Percentiles rank a stretch among this genome's conserved stretches.
Evolutionary conservation across 2,113 vertebrate species (phyloP).

Genomic region (Phalacrocorax pelagicus): DNA sequence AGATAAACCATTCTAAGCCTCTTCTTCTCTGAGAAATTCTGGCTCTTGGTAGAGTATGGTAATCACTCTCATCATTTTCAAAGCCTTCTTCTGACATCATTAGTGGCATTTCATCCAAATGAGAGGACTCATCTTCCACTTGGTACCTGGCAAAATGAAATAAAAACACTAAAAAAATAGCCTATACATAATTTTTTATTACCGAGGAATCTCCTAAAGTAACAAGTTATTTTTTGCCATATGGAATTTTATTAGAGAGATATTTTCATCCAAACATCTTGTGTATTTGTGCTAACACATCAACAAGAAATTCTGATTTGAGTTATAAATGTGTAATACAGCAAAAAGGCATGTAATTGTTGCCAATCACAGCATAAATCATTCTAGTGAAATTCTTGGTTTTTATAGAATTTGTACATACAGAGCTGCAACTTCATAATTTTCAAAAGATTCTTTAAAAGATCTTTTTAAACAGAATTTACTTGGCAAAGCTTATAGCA

Average conservation of each 20-base stretch:
- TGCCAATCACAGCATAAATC: not conserved
- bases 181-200: not conserved
- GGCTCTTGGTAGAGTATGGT: slow-evolving; percentile 93
- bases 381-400: not conserved
- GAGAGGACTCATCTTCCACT: slow-evolving; percentile 90
- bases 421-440: not conserved
- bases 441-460: not conserved
- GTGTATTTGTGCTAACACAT: not conserved
- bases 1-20: slow-evolving; percentile 90
- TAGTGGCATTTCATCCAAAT: slow-evolving; percentile 96
- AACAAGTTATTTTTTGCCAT: not conserved
- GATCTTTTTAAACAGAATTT: not conserved
- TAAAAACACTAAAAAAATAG: not conserved
- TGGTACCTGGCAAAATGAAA: slow-evolving; percentile 81
- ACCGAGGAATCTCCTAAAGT: not conserved
- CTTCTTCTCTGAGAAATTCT: slow-evolving; percentile 77
- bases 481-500: not conserved
- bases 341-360: not conserved
- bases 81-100: slow-evolving; percentile 99
- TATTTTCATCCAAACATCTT: not conserved
- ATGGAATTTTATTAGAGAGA: not conserved
- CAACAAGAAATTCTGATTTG: not conserved
- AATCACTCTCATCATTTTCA: slow-evolving; percentile 95
- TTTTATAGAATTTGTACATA: not conserved
- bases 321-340: not conserved